Evolutionary conservation across 2,113 vertebrate species (phyloP).

Genomic region (Mormoops blainvillei): DNA sequence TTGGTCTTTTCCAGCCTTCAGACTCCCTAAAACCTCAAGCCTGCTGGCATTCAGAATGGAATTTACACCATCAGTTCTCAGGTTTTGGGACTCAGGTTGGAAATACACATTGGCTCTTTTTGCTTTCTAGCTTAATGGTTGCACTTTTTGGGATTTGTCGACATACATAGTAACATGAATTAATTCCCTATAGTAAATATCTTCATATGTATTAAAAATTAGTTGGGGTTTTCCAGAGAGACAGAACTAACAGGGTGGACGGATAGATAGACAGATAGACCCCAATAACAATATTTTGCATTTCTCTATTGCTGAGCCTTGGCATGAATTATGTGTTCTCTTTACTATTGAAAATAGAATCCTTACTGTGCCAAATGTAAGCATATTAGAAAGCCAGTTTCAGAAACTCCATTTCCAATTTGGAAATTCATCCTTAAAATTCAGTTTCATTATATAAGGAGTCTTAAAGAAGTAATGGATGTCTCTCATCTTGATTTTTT

Average conservation of each 20-base stretch:
- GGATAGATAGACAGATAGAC: background rate
- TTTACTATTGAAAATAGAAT: background rate
- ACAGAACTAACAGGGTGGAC: background rate
- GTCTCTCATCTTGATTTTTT: background rate
- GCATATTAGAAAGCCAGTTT: background rate
- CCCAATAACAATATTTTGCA: background rate
- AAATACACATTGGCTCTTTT: background rate
- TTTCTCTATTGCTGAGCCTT: background rate
- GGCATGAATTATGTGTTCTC: background rate
- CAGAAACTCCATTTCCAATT: background rate
- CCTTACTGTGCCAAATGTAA: background rate
- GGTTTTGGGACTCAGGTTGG: background rate
- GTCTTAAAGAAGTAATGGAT: background rate
- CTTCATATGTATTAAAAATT: background rate
- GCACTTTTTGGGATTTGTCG: background rate
- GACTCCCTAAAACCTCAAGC: background rate
- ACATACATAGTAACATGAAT: background rate
- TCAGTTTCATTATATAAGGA: background rate
- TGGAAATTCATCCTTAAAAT: background rate
- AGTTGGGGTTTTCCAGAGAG: background rate
- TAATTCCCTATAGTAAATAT: background rate
- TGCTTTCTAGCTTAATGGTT: background rate
- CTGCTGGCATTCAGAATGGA: background rate
- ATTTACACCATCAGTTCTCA: background rate
- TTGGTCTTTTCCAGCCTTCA: background rate